Evolutionary conservation across 2,888 invertebrate genomes (phyloP).

Genomic region (Sinhomidia bicolor): DNA sequence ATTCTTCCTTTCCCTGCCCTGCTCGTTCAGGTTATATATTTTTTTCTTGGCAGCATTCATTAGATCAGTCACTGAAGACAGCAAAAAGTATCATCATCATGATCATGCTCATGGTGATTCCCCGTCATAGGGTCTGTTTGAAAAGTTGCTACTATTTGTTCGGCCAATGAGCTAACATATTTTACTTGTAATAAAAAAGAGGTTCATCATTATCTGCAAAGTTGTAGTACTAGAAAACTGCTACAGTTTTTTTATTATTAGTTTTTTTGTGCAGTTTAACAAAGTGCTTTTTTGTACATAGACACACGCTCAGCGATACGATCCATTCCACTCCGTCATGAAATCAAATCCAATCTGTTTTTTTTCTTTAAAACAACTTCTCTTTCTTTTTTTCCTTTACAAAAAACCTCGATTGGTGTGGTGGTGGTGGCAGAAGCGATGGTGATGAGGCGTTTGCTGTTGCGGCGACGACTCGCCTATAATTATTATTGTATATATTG

Average conservation of each 20-base stretch:
- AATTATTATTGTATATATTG: neutral
- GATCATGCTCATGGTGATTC: neutral
- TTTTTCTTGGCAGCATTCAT: conserved; percentile 41
- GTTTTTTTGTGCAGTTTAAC: conserved; percentile 11
- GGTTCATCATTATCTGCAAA: conserved; percentile 29
- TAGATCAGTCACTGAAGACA: conserved; percentile 48
- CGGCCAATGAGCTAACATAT: conserved; percentile 30
- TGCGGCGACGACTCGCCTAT: conserved; percentile 26
- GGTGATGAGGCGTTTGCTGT: conserved; percentile 34
- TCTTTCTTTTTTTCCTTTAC: conserved; percentile 7
- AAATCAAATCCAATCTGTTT: conserved; percentile 49
- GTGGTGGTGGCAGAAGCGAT: neutral
- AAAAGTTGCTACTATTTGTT: conserved; percentile 60
- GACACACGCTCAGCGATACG: neutral
- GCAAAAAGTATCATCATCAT: neutral
- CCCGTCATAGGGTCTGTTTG: conserved; percentile 28
- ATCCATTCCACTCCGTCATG: conserved; percentile 15
- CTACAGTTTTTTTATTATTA: conserved; percentile 20
- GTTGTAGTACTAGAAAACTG: conserved; percentile 8
- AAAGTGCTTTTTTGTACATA: conserved; percentile 14
- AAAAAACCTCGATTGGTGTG: neutral
- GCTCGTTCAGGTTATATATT: neutral
- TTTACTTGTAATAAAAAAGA: neutral
- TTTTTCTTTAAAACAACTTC: neutral
- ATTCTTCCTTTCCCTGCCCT: neutral